Percentiles rank a stretch among this genome's conserved stretches.
Conservation (phyloP, 2,113 vertebrate species). For the zebrafish (Danio rerio) region GRCz12tu NC_133199.1:42071501-42072000, state of each 20-base stretch:
- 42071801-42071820: not conserved
- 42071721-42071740: too few relatives aligned
- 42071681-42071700: too few relatives aligned
- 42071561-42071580: too few relatives aligned
- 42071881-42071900: conserved; percentile 53
- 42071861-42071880: conserved; percentile 9
- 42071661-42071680: too few relatives aligned
- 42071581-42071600: too few relatives aligned
- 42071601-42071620: too few relatives aligned
- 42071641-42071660: too few relatives aligned
- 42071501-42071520: too few relatives aligned
- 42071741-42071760: not conserved
- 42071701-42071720: too few relatives aligned
- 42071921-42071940: conserved; percentile 57
- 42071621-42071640: too few relatives aligned
- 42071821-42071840: not conserved
- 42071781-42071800: not conserved
- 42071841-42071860: conserved; percentile 33
- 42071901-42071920: conserved; percentile 32
- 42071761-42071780: not conserved
- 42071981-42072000: conserved; percentile 73
- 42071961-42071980: conserved; percentile 67
- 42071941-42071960: conserved; percentile 59
- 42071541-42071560: too few relatives aligned
- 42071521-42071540: too few relatives aligned